Evolutionary conservation across 2,797 vertebrate species (phyloP).

Genomic region (Cetoscarus ocellatus): DNA sequence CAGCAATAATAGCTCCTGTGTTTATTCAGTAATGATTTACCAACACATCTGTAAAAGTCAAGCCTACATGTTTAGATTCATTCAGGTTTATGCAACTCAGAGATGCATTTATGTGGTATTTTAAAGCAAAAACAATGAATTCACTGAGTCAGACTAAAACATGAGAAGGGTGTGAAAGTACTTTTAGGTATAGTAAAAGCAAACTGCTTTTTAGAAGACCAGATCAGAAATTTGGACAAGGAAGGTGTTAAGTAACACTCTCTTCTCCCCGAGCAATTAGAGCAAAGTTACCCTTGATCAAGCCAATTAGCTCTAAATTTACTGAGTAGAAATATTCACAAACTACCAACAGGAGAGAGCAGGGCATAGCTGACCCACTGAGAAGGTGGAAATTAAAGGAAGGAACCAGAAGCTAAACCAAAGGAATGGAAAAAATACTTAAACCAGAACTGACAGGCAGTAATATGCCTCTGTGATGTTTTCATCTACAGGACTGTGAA

Average conservation of each 20-base stretch:
- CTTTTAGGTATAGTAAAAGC: neutral
- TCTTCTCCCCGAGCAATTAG: slow-evolving; percentile 1
- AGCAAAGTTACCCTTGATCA: slow-evolving; percentile 25
- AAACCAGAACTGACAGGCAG: too few species aligned
- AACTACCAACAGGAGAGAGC: neutral
- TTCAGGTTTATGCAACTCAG: neutral
- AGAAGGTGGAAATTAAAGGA: too few species aligned
- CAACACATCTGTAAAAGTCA: slow-evolving; percentile 54
- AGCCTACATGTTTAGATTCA: neutral
- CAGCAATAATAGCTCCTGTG: slow-evolving; percentile 37
- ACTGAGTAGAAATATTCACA: slow-evolving; percentile 9
- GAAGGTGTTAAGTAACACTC: slow-evolving; percentile 9
- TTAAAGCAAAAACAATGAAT: neutral
- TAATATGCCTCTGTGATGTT: too few species aligned
- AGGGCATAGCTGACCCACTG: neutral
- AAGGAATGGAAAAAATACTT: neutral
- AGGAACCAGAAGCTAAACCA: too few species aligned
- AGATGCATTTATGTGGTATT: neutral
- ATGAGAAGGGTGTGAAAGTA: neutral
- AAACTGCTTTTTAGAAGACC: neutral
- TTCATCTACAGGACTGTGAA: too few species aligned
- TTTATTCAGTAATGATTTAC: slow-evolving; percentile 44
- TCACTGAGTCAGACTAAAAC: neutral
- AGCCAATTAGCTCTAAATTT: slow-evolving; percentile 14
- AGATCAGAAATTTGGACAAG: neutral